These are phyloP conservation scores for Laodelphax striatellus DNA, from an alignment of 1,140 invertebrate species.

Conservation along the genomic window DNA sequence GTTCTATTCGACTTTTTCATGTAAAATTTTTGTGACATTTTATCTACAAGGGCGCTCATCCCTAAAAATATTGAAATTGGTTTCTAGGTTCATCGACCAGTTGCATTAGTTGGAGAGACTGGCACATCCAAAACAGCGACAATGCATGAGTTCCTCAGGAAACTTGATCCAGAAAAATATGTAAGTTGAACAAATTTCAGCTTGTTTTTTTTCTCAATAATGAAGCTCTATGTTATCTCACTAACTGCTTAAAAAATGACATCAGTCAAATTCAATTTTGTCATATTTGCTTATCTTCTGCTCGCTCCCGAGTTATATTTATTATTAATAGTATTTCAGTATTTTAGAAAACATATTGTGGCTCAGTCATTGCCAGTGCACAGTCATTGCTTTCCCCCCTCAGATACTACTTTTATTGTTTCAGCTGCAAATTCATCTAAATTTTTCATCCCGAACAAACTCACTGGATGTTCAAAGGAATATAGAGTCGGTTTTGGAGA, in stretches of 20 bases:
- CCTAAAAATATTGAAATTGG: background rate
- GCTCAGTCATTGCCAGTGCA: too few species aligned
- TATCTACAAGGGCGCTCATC: too few species aligned
- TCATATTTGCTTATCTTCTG: background rate
- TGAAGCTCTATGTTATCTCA: too few species aligned
- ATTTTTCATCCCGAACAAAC: conserved; percentile 81
- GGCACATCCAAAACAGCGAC: conserved; percentile 86
- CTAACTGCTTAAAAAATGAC: too few species aligned
- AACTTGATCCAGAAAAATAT: conserved; percentile 52
- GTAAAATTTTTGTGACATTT: too few species aligned
- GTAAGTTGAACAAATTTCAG: conserved; percentile 37
- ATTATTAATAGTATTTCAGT: too few species aligned
- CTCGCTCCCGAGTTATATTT: too few species aligned
- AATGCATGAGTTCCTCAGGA: conserved; percentile 64
- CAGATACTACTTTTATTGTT: background rate
- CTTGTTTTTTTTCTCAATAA: too few species aligned
- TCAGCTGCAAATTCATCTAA: conserved; percentile 62
- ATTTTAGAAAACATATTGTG: too few species aligned
- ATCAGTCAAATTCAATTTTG: too few species aligned
- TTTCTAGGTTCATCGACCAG: conserved; percentile 53
- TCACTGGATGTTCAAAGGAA: conserved; percentile 79
- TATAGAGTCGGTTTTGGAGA: conserved; percentile 75
- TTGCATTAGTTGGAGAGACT: conserved; percentile 76
- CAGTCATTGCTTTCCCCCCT: too few species aligned
- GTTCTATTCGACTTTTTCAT: too few species aligned